Evolutionary conservation across 64 coral and sea anemone species (phyloP).

Genomic region (Orbicella faveolata): DNA sequence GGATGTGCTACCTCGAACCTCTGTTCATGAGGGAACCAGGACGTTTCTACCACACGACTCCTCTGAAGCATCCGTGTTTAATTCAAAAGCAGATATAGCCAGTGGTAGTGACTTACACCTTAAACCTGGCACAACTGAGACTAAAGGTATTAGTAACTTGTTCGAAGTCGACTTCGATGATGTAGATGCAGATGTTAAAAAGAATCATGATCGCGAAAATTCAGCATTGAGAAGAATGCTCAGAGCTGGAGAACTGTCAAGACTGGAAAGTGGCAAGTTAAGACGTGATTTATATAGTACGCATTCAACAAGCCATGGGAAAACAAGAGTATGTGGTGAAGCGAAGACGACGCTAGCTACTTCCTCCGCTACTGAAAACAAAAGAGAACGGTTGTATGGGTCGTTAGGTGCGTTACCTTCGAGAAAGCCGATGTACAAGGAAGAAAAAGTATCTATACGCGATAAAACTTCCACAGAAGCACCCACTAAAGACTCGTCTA

Average conservation of each 20-base stretch:
- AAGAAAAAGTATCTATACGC: not conserved
- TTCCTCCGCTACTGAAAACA: not conserved
- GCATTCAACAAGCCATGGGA: not conserved
- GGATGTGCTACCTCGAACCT: not conserved
- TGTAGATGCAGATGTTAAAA: constrained; percentile 5
- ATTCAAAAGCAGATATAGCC: not conserved
- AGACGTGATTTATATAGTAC: not conserved
- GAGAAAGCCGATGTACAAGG: not conserved
- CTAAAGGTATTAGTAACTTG: constrained; percentile 30
- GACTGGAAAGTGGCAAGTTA: not conserved
- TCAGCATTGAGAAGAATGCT: not conserved
- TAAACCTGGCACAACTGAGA: not conserved
- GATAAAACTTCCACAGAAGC: not conserved
- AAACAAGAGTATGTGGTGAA: not conserved
- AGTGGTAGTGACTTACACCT: not conserved
- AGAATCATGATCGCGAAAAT: not conserved
- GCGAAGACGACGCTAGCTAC: not conserved
- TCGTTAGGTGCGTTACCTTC: not conserved
- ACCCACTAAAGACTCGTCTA: not conserved
- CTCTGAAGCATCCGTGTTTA: not conserved
- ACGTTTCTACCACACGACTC: not conserved
- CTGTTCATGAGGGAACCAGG: constrained; percentile 1
- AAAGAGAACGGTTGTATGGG: not conserved
- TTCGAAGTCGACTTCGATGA: constrained; percentile 32
- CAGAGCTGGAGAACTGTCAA: not conserved